A percentile compares a stretch with the other conserved stretches of the same genome.
phyloP scores from a whole-genome alignment of 2,888 invertebrate genomes.

The Scotopteryx bipunctaria region DNA sequence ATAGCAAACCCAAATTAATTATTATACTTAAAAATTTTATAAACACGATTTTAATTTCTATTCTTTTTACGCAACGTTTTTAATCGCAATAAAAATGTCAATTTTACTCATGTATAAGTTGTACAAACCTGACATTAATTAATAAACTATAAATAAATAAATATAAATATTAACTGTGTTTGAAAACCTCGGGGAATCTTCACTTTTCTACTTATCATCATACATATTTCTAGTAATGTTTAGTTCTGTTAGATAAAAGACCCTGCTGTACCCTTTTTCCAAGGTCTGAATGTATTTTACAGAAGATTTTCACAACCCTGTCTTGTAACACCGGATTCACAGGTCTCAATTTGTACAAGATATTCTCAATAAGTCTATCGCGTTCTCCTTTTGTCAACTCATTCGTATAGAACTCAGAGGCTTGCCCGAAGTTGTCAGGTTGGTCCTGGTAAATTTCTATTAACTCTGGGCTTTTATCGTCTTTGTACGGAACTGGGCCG shows the following conservation, averaged over 20 bases:
- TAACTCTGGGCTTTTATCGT: conserved; percentile 78
- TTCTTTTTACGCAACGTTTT: too few relatives aligned
- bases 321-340: conserved; percentile 86
- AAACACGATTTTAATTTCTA: too few relatives aligned
- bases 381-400: conserved; percentile 89
- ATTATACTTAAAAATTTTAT: too few relatives aligned
- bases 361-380: conserved; percentile 89
- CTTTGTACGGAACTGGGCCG: conserved; percentile 88
- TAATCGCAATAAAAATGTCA: too few relatives aligned
- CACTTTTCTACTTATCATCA: conserved; percentile 24
- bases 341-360: conserved; percentile 88
- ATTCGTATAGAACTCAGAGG: conserved; percentile 89
- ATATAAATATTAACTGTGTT: too few relatives aligned
- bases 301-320: conserved; percentile 89
- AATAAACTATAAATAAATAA: too few relatives aligned
- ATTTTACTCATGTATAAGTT: too few relatives aligned
- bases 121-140: too few relatives aligned
- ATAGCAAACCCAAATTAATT: too few relatives aligned
- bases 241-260: conserved; percentile 50
- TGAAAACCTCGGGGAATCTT: too few relatives aligned
- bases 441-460: conserved; percentile 86
- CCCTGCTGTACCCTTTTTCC: conserved; percentile 78
- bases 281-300: conserved; percentile 89
- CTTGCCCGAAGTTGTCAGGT: conserved; percentile 93
- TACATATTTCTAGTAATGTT: conserved; percentile 39